Evolutionary conservation across 2,888 invertebrate genomes (phyloP).

Genomic region (Danaus chrysippus): DNA sequence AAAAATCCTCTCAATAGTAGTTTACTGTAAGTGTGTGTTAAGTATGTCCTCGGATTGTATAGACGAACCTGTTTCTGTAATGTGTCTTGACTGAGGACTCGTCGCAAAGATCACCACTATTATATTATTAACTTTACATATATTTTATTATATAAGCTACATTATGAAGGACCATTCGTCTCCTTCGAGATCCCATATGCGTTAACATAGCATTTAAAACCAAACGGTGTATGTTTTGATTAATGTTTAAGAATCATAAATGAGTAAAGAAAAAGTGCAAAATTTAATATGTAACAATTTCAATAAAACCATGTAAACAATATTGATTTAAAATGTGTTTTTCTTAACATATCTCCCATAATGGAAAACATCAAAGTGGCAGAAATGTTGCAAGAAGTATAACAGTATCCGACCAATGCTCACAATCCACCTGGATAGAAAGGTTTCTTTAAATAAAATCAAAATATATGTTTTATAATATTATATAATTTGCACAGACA

Average conservation of each 20-base stretch:
- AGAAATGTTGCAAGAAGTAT: constrained; percentile 40
- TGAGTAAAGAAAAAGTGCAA: constrained; percentile 74
- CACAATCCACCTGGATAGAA: constrained; percentile 55
- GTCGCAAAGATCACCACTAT: constrained; percentile 34
- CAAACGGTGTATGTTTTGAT: constrained; percentile 76
- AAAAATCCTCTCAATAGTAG: constrained; percentile 49
- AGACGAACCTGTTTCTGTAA: constrained; percentile 10
- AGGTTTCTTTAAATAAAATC: constrained; percentile 19
- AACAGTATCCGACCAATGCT: constrained; percentile 52
- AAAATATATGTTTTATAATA: constrained; percentile 8
- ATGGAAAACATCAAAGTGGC: constrained; percentile 42
- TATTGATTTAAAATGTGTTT: constrained; percentile 61
- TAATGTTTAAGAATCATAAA: constrained; percentile 70
- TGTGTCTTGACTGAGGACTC: constrained; percentile 17
- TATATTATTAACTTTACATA: constrained; percentile 36
- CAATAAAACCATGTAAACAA: constrained; percentile 77
- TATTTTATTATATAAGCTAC: constrained; percentile 54
- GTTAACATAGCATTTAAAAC: constrained; percentile 78
- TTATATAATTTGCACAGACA: neutral
- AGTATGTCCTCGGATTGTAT: constrained; percentile 14
- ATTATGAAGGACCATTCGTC: constrained; percentile 63
- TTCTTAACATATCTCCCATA: constrained; percentile 37
- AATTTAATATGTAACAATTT: constrained; percentile 77
- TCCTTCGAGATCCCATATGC: constrained; percentile 63
- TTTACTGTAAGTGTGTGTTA: constrained; percentile 21